Evolutionary conservation across 2,797 vertebrate genomes (phyloP).

Genomic region (Falco rusticolus): DNA sequence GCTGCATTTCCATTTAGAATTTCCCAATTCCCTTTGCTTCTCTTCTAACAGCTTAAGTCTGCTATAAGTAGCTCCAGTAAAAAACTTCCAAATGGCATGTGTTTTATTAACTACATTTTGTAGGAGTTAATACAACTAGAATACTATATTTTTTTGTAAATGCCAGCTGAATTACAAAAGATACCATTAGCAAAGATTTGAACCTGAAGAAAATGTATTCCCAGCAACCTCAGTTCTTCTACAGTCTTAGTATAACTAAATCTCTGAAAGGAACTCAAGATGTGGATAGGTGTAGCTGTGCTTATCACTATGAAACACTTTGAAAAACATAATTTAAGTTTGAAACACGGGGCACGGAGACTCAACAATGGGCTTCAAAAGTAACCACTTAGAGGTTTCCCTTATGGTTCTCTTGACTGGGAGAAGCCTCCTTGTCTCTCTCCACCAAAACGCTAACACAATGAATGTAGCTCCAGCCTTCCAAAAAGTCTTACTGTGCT

Average conservation of each 20-base stretch:
- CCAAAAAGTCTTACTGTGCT: not conserved
- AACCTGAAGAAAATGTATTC: conserved; percentile 67
- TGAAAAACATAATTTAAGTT: conserved; percentile 57
- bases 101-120: conserved; percentile 65
- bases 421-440: not conserved
- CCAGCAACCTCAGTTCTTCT: conserved; percentile 50
- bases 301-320: conserved; percentile 24
- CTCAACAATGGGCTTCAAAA: conserved; percentile 47
- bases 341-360: conserved; percentile 51
- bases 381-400: conserved; percentile 44
- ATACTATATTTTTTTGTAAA: conserved; percentile 54
- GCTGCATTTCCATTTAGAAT: not conserved
- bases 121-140: conserved; percentile 67
- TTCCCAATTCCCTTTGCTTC: not conserved
- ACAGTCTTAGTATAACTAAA: conserved; percentile 46
- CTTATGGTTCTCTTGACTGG: not conserved
- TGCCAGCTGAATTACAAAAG: conserved; percentile 57
- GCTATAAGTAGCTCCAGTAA: conserved; percentile 42
- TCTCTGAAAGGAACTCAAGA: conserved; percentile 51
- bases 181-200: conserved; percentile 50
- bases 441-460: not conserved
- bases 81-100: conserved; percentile 41
- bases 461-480: not conserved
- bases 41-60: conserved; percentile 37
- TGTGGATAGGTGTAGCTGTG: conserved; percentile 8